Evolutionary conservation across 2,113 vertebrate species (phyloP).

Genomic region (Chionodraco myersi): DNA sequence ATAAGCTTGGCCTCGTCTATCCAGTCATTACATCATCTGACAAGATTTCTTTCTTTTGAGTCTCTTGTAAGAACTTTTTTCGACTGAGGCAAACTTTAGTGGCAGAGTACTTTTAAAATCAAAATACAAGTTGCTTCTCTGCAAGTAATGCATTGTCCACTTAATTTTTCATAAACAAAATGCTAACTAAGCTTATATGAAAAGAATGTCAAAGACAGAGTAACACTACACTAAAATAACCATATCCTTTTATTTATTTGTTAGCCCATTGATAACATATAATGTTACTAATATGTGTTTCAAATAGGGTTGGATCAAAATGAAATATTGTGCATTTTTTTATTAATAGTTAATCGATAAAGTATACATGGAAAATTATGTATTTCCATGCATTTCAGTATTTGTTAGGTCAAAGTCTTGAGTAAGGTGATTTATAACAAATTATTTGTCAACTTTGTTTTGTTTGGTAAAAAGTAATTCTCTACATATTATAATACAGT

Average conservation of each 20-base stretch:
- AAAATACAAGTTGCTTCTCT: neutral
- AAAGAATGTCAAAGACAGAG: neutral
- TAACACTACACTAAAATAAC: neutral
- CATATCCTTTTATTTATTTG: neutral
- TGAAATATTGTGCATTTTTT: no score
- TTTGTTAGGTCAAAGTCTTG: no score
- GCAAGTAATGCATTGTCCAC: neutral
- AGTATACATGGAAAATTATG: no score
- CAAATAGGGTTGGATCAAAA: no score
- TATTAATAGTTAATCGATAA: no score
- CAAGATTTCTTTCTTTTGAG: slow-evolving; percentile 14
- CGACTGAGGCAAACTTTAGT: slow-evolving; percentile 23
- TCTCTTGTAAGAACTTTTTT: slow-evolving; percentile 20
- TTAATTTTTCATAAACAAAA: neutral
- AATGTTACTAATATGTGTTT: no score
- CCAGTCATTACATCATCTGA: slow-evolving; percentile 31
- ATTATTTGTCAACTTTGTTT: neutral
- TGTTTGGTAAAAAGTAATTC: neutral
- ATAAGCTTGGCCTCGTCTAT: slow-evolving; percentile 17
- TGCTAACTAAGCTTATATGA: neutral
- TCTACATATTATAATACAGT: neutral
- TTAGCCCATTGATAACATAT: neutral
- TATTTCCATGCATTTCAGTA: no score
- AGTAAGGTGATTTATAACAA: neutral
- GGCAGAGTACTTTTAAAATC: slow-evolving; percentile 7